phyloP scores from a whole-genome alignment of 2,888 invertebrate species.

The Heliconius sara region DNA sequence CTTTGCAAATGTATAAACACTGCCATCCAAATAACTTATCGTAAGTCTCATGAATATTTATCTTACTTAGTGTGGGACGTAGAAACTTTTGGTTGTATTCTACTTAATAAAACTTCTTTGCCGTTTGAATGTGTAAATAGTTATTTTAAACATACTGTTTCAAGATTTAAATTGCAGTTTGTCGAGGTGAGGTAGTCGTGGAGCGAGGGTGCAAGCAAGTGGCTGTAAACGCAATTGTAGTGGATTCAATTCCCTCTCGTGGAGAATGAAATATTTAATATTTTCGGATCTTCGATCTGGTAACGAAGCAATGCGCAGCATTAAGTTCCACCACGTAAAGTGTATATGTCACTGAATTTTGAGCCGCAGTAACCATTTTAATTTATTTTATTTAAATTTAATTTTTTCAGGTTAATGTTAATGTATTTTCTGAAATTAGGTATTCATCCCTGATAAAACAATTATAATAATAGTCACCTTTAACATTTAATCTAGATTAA shows the following conservation, averaged over 20 bases:
- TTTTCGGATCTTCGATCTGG: background rate
- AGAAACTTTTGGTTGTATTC: slow-evolving; percentile 78
- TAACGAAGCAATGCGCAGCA: background rate
- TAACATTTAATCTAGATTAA: no score
- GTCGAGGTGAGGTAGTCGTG: background rate
- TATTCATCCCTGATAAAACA: no score
- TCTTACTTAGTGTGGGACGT: slow-evolving; percentile 73
- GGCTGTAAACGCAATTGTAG: background rate
- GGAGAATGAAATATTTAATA: background rate
- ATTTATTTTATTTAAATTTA: no score
- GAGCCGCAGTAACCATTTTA: no score
- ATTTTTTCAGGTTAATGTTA: no score
- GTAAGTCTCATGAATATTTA: slow-evolving; percentile 82
- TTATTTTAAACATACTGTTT: slow-evolving; percentile 19
- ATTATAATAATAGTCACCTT: no score
- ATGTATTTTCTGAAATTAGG: no score
- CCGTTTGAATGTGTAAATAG: slow-evolving; percentile 20
- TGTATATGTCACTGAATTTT: no score
- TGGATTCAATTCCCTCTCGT: background rate
- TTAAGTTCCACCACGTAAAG: background rate
- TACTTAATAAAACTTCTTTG: slow-evolving; percentile 79
- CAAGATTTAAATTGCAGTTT: background rate
- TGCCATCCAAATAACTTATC: slow-evolving; percentile 79
- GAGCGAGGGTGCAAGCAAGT: background rate
- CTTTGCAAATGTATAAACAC: slow-evolving; percentile 76